Evolutionary conservation across 1,140 invertebrate species (phyloP).

Genomic region (Adoxophyes honmai): DNA sequence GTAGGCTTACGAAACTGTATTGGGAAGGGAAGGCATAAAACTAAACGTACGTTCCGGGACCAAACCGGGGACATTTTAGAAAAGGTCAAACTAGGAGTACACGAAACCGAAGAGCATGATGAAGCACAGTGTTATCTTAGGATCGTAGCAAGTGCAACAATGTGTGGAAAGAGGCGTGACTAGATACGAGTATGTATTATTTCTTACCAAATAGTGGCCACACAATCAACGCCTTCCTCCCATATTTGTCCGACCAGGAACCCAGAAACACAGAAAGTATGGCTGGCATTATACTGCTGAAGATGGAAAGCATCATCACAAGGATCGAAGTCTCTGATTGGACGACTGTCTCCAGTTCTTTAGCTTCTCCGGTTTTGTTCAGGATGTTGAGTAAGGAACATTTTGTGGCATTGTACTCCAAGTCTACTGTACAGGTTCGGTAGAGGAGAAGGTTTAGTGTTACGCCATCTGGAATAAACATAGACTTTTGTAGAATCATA

Average conservation of each 20-base stretch:
- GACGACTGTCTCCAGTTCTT: conserved; percentile 13
- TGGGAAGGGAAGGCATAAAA: too few relatives aligned
- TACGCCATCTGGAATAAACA: conserved; percentile 8
- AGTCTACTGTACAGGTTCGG: conserved; percentile 3
- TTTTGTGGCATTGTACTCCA: not conserved
- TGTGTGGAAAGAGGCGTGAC: too few relatives aligned
- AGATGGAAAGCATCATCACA: not conserved
- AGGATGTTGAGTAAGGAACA: conserved; percentile 1
- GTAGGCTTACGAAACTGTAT: too few relatives aligned
- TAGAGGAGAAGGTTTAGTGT: conserved; percentile 7
- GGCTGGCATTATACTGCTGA: conserved; percentile 16
- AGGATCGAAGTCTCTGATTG: not conserved
- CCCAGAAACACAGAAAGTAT: conserved; percentile 25
- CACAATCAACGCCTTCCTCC: conserved; percentile 21
- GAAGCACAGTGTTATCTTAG: too few relatives aligned
- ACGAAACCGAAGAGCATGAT: too few relatives aligned
- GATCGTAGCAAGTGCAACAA: too few relatives aligned
- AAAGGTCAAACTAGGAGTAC: too few relatives aligned
- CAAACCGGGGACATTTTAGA: too few relatives aligned
- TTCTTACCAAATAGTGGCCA: conserved; percentile 38
- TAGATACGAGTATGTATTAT: too few relatives aligned
- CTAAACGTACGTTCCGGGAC: too few relatives aligned
- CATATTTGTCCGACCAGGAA: conserved; percentile 24
- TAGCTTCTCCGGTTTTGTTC: conserved; percentile 16
- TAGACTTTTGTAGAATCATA: not conserved